Conservation (phyloP, 2,797 vertebrate genomes). For the Falco peregrinus region DNA sequence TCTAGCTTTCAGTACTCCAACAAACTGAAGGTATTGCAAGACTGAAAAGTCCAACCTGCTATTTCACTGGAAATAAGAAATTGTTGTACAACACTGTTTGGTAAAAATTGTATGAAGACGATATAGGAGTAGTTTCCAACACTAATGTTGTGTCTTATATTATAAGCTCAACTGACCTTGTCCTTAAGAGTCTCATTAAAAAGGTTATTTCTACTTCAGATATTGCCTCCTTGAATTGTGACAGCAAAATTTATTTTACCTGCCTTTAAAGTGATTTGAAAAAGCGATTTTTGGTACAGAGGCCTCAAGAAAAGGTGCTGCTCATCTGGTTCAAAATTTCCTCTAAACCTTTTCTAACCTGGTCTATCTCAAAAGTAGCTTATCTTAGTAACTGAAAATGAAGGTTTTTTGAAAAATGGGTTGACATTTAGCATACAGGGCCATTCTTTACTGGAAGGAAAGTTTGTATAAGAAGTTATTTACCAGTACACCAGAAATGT, state of each 20-base stretch:
- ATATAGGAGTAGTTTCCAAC: not conserved
- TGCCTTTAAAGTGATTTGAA: not conserved
- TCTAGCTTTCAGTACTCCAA: not conserved
- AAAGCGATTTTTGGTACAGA: slow-evolving; percentile 13
- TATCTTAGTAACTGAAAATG: not conserved
- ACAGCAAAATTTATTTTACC: not conserved
- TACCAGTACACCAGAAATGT: not conserved
- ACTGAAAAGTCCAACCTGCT: not conserved
- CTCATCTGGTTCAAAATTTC: not conserved
- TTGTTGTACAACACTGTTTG: not conserved
- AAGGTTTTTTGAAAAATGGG: not conserved
- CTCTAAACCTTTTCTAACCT: not conserved
- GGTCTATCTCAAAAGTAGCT: not conserved
- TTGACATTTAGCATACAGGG: not conserved
- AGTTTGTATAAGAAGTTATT: not conserved
- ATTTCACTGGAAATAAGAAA: slow-evolving; percentile 7
- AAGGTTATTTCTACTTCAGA: not conserved
- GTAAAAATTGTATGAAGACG: not conserved
- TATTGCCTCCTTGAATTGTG: not conserved
- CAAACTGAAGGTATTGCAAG: not conserved
- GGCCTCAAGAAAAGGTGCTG: not conserved
- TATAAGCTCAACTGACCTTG: not conserved
- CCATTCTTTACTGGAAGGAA: not conserved
- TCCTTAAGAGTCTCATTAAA: not conserved
- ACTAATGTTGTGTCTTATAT: not conserved